A percentile compares a stretch with the other conserved stretches of the same genome.
Conservation (phyloP, 2,113 vertebrate genomes). For the Herpailurus yagouaroundi region DNA sequence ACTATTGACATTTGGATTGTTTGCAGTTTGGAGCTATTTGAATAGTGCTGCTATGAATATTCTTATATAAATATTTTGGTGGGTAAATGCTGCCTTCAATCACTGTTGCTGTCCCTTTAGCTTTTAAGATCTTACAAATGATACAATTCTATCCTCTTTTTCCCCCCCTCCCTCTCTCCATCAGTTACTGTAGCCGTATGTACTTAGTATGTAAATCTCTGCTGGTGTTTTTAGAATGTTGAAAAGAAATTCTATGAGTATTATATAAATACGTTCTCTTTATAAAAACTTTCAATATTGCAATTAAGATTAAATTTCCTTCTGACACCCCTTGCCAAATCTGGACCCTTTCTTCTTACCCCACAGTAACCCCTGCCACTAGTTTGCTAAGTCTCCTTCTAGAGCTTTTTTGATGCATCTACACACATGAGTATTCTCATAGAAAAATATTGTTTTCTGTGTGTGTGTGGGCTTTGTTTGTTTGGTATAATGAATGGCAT, state of each 20-base stretch:
- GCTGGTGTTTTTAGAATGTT: slow-evolving; percentile 51
- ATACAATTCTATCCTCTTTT: not conserved
- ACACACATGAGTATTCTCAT: not conserved
- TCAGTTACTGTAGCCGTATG: slow-evolving; percentile 12
- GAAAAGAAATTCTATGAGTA: slow-evolving; percentile 17
- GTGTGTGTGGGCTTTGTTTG: not conserved
- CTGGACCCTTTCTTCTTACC: not conserved
- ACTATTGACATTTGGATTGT: not conserved
- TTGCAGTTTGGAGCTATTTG: not conserved
- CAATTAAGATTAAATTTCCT: not conserved
- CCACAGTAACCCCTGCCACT: not conserved
- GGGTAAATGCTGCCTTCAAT: not conserved
- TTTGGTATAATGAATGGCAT: not conserved
- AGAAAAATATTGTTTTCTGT: not conserved
- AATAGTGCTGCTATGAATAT: not conserved
- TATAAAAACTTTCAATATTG: slow-evolving; percentile 3
- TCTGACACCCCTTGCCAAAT: not conserved
- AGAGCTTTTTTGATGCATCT: not conserved
- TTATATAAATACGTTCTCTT: slow-evolving; percentile 38
- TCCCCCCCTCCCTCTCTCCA: not conserved
- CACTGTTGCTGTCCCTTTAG: not conserved
- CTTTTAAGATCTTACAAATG: slow-evolving; percentile 2
- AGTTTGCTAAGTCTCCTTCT: not conserved
- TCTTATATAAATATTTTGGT: not conserved
- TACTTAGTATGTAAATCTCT: slow-evolving; percentile 38